Conservation (phyloP, 2,797 vertebrate genomes). For the Clarias platycephalus region DNA sequence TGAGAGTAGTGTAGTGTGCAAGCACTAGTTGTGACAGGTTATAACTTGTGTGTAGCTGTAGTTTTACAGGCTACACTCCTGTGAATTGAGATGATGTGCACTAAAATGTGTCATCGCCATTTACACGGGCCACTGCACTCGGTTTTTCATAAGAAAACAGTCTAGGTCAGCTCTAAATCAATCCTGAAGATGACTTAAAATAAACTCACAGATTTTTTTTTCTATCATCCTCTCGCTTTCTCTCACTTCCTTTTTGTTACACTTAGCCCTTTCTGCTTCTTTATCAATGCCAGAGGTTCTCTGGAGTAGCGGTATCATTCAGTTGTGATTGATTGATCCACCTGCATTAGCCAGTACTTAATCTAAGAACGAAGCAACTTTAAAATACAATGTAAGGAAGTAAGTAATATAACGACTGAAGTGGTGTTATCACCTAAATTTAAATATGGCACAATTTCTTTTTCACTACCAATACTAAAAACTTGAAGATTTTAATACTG, state of each 20-base stretch:
- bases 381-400: neutral
- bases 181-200: slow-evolving; percentile 8
- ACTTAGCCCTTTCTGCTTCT: neutral
- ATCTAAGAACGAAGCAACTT: neutral
- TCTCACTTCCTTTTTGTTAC: slow-evolving; percentile 22
- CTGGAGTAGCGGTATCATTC: neutral
- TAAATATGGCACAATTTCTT: neutral
- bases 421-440: neutral
- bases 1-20: neutral
- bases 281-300: neutral
- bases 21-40: neutral
- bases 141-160: neutral
- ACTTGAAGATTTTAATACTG: neutral
- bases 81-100: neutral
- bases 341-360: neutral
- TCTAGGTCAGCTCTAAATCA: neutral
- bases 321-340: neutral
- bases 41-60: neutral
- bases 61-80: neutral
- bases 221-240: neutral
- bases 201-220: neutral
- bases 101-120: neutral
- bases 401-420: neutral
- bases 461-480: neutral
- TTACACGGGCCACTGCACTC: neutral